phyloP scores from a whole-genome alignment of 1,140 invertebrate species.

The Drosophila neocordata region DNA sequence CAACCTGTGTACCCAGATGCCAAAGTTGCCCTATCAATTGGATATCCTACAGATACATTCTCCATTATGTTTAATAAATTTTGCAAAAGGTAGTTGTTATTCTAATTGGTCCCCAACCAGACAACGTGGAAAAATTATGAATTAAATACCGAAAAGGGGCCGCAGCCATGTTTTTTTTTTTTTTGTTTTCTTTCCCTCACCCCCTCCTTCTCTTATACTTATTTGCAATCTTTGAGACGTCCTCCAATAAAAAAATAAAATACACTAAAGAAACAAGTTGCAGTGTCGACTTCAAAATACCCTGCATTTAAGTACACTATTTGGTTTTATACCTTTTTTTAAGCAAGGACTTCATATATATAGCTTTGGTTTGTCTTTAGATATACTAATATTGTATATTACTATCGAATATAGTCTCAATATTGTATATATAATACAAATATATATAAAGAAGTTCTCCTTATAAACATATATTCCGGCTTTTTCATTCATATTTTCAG shows the following conservation, averaged over 20 bases:
- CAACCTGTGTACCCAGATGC: constrained; percentile 17
- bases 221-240: constrained; percentile 22
- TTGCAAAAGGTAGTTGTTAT: constrained; percentile 71
- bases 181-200: background rate
- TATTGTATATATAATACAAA: too few relatives aligned
- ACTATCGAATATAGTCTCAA: too few relatives aligned
- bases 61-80: constrained; percentile 72
- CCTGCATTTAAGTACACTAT: background rate
- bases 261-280: background rate
- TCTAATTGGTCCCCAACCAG: constrained; percentile 73
- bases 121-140: constrained; percentile 55
- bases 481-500: too few relatives aligned
- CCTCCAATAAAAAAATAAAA: background rate
- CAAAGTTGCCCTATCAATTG: constrained; percentile 56
- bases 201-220: constrained; percentile 21
- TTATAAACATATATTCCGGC: too few relatives aligned
- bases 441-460: too few relatives aligned
- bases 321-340: too few relatives aligned
- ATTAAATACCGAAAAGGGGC: constrained; percentile 49
- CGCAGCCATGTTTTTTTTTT: constrained; percentile 33
- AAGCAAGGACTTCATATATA: too few relatives aligned
- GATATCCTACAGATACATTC: constrained; percentile 48
- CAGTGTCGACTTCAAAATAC: constrained; percentile 19
- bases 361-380: too few relatives aligned
- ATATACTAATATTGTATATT: too few relatives aligned